Conservation (phyloP, 2,888 invertebrate genomes). For the Tetramorium bicarinatum region DNA sequence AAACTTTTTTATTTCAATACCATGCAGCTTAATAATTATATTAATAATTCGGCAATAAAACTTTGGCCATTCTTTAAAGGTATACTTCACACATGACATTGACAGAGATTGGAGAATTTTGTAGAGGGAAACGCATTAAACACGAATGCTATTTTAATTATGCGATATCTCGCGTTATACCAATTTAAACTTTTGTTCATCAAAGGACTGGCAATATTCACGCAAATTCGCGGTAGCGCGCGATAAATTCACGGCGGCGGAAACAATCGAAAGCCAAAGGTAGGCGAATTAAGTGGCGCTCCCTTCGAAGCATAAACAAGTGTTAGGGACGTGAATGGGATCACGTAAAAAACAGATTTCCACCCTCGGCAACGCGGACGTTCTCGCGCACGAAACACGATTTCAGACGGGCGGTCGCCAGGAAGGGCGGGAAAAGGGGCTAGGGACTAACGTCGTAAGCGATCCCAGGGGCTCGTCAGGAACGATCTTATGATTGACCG, state of each 20-base stretch:
- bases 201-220: not conserved
- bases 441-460: slow-evolving; percentile 79
- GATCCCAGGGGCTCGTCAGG: slow-evolving; percentile 83
- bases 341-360: slow-evolving; percentile 85
- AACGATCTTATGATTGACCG: slow-evolving; percentile 87
- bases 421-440: slow-evolving; percentile 73
- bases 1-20: not conserved
- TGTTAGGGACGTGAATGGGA: slow-evolving; percentile 82
- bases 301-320: slow-evolving; percentile 80
- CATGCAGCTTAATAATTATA: not conserved
- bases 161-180: not conserved
- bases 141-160: not conserved
- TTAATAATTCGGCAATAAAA: not conserved
- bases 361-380: slow-evolving; percentile 75
- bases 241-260: slow-evolving; percentile 36
- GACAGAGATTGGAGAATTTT: not conserved
- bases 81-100: not conserved
- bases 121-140: too few relatives aligned
- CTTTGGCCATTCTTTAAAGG: not conserved
- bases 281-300: slow-evolving; percentile 71
- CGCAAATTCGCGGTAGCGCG: slow-evolving; percentile 32
- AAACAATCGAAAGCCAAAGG: slow-evolving; percentile 56
- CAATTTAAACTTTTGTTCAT: not conserved
- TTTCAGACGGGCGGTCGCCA: slow-evolving; percentile 75
- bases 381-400: slow-evolving; percentile 75